phyloP scores from a whole-genome alignment of 2,888 invertebrate genomes.

The Drosophila multiciliata region DNA sequence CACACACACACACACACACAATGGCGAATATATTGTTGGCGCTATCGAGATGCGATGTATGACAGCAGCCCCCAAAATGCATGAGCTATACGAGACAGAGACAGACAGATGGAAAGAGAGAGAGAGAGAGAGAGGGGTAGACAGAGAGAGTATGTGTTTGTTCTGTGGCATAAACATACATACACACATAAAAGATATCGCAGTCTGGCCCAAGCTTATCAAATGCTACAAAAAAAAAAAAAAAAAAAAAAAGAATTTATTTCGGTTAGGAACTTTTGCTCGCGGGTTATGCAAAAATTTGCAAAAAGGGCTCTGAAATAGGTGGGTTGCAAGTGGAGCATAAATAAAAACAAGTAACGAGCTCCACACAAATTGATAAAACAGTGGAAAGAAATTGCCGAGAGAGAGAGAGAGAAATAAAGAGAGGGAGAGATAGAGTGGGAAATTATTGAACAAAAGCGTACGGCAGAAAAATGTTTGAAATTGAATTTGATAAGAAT shows the following conservation, averaged over 20 bases:
- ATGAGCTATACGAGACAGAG: constrained; percentile 59
- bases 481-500: constrained; percentile 69
- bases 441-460: constrained; percentile 77
- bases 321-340: constrained; percentile 37
- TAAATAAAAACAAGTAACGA: constrained; percentile 78
- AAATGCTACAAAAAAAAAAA: constrained; percentile 73
- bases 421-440: constrained; percentile 27
- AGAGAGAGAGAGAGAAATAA: constrained; percentile 39
- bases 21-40: constrained; percentile 34
- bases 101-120: not conserved
- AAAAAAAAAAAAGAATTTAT: constrained; percentile 61
- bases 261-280: constrained; percentile 78
- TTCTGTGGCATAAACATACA: constrained; percentile 36
- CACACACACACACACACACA: constrained; percentile 26
- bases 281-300: constrained; percentile 79
- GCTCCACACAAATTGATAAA: constrained; percentile 77
- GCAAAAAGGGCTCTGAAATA: constrained; percentile 51
- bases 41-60: constrained; percentile 75
- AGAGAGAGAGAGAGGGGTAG: not conserved
- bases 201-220: constrained; percentile 71
- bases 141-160: constrained; percentile 22
- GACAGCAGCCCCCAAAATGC: constrained; percentile 71
- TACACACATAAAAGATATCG: constrained; percentile 21
- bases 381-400: constrained; percentile 75
- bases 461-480: constrained; percentile 67